These are phyloP conservation scores for Plagodis pulveraria DNA, from an alignment of 2,888 invertebrate species.

Conservation along the genomic window DNA sequence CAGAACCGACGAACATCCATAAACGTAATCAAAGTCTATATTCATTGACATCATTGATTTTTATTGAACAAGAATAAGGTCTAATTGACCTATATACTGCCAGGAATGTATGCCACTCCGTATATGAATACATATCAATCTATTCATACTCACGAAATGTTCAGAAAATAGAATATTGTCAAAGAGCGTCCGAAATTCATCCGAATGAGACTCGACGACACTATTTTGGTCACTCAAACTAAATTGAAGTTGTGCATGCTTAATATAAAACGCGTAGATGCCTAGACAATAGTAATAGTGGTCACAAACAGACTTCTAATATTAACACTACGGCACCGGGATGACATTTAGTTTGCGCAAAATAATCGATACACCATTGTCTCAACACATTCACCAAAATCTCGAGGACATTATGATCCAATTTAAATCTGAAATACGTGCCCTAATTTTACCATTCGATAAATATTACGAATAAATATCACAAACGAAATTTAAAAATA, in stretches of 20 bases:
- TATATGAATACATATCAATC: slow-evolving; percentile 19
- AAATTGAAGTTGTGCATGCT: slow-evolving; percentile 76
- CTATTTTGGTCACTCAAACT: slow-evolving; percentile 79
- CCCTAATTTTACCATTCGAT: slow-evolving; percentile 40
- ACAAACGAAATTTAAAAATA: slow-evolving; percentile 60
- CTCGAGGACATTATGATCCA: slow-evolving; percentile 61
- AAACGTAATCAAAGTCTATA: slow-evolving; percentile 14
- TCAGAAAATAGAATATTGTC: slow-evolving; percentile 67
- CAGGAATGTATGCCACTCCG: slow-evolving; percentile 19
- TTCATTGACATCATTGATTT: neutral
- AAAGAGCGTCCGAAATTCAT: slow-evolving; percentile 63
- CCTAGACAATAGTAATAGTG: slow-evolving; percentile 82
- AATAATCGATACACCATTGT: slow-evolving; percentile 85
- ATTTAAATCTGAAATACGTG: slow-evolving; percentile 45
- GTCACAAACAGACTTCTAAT: slow-evolving; percentile 83
- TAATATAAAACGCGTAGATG: slow-evolving; percentile 82
- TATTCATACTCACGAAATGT: slow-evolving; percentile 52
- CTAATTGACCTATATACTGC: neutral
- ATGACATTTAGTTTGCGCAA: slow-evolving; percentile 84
- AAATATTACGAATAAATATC: slow-evolving; percentile 40
- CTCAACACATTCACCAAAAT: slow-evolving; percentile 80
- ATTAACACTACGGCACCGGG: slow-evolving; percentile 82
- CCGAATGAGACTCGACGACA: slow-evolving; percentile 65
- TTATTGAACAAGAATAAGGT: neutral
- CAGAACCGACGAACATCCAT: slow-evolving; percentile 5